Evolutionary conservation across 2,888 invertebrate species (phyloP).

Genomic region (Monochamus alternatus): DNA sequence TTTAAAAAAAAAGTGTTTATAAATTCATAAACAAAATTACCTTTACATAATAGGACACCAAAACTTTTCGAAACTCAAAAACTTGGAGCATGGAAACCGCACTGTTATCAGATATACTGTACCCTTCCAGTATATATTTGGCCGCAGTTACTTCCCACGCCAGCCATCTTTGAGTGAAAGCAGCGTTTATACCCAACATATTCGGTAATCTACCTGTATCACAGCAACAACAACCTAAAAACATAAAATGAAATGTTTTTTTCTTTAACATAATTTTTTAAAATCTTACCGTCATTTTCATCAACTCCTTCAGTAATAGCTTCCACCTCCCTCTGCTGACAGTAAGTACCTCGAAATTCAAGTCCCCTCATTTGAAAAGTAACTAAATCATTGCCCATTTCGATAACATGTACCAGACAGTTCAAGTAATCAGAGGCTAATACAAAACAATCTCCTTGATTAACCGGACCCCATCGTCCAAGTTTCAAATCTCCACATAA

Average conservation of each 20-base stretch:
- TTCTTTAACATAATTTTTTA: not conserved
- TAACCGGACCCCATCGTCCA: constrained; percentile 94
- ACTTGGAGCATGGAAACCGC: constrained; percentile 98
- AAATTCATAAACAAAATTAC: constrained; percentile 70
- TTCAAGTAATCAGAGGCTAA: constrained; percentile 98
- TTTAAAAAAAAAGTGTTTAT: not conserved
- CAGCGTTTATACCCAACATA: constrained; percentile 95
- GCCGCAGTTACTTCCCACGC: constrained; percentile 98
- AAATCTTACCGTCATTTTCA: constrained; percentile 86
- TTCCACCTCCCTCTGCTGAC: constrained; percentile 98
- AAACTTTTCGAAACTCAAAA: constrained; percentile 96
- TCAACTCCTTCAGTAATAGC: constrained; percentile 98
- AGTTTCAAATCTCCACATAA: constrained; percentile 93
- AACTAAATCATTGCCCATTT: constrained; percentile 97
- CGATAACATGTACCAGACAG: constrained; percentile 97
- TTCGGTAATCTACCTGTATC: constrained; percentile 91
- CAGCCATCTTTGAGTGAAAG: constrained; percentile 96
- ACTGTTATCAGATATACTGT: constrained; percentile 98
- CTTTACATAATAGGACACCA: constrained; percentile 98
- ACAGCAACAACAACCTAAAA: constrained; percentile 88
- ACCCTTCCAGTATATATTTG: constrained; percentile 98
- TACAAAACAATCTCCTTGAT: constrained; percentile 98
- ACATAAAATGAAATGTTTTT: constrained; percentile 8
- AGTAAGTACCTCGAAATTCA: constrained; percentile 98
- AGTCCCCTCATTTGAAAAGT: constrained; percentile 98